These are phyloP conservation scores for Thunnus thynnus DNA, from an alignment of 2,113 vertebrate species.

Conservation along the genomic window DNA sequence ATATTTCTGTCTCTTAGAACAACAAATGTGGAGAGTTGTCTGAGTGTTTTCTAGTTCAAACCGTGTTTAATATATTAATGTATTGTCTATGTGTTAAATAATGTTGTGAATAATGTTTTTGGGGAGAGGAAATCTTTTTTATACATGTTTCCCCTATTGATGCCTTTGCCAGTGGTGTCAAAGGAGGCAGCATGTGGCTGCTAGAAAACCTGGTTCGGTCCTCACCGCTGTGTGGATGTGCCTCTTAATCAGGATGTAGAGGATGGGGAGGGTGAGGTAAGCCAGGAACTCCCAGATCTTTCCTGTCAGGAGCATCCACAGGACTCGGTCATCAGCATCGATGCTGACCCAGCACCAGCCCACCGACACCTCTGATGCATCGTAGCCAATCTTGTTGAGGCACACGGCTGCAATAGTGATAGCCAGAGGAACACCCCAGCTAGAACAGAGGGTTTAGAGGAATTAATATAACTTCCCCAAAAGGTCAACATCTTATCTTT, in stretches of 20 bases:
- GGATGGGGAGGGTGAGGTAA: constrained; percentile 89
- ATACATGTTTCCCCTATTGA: background rate
- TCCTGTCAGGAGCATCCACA: constrained; percentile 96
- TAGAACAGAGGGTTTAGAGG: constrained; percentile 61
- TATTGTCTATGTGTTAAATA: background rate
- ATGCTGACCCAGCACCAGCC: constrained; percentile 98
- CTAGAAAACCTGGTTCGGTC: constrained; percentile 4
- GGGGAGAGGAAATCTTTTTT: too few relatives aligned
- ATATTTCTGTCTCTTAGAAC: background rate
- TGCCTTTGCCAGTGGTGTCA: too few relatives aligned
- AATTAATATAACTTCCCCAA: background rate
- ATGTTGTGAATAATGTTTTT: too few relatives aligned
- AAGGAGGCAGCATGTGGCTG: background rate
- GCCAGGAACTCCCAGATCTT: constrained; percentile 97
- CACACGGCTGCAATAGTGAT: constrained; percentile 89
- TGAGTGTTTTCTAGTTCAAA: background rate
- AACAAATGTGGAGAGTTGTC: background rate
- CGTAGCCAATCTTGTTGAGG: constrained; percentile 94
- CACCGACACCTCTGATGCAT: constrained; percentile 95
- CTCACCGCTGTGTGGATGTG: constrained; percentile 94
- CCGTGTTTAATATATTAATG: too few relatives aligned
- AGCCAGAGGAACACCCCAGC: constrained; percentile 93
- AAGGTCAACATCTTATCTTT: background rate
- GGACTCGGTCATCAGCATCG: constrained; percentile 84
- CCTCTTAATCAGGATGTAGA: constrained; percentile 94